Base-by-base conservation (phyloP, 1,140 invertebrate genomes). In the Zaprionus kolodkinae region DNA sequence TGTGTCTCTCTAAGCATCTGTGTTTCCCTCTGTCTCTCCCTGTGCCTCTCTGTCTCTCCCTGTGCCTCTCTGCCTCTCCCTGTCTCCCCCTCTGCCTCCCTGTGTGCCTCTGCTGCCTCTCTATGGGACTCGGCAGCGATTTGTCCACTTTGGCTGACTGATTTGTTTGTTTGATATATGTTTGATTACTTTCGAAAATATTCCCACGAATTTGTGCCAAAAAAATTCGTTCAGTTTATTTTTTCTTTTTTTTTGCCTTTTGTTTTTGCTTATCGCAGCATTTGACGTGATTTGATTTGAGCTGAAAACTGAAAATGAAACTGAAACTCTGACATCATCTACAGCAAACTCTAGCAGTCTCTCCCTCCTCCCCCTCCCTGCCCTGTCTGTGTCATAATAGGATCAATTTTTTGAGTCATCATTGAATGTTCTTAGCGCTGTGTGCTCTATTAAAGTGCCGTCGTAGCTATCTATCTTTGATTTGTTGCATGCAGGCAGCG, bases 211-310 rank as follows among this genome's bases (percentile, higher is more conserved):
- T 33, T 68, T 71, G 40, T 71, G 74, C 63, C 65, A 54, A 62
- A 12, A 62, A 12, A 63, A 61, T 60, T 11, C 48, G 17, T 63
- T 52, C 27, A 30, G 38, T 56, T 61, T 71, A 52, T 13, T 59
- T 36, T 61, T 45, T 38, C 45, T 70, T 59, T 12, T 35, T 21
- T 64, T 12, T 66, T 30, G 27, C 27, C 27, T 30, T 30, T 30
- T 30, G 27, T 81, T 84, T 82, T 83, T 79, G 77, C 85, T 89
- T 89, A 90, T 89, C 86, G 76, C 81, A 81, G 73, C 82, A 77
- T 86, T 89, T 90, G 86, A 90, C 79, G 67, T 86, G 79, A 91
- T 90, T 89, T 90, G 81, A 89, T 89, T 85, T 85, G 81, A 90
- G 79, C 52, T 67, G 66, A 45, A 52, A 57, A 56, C 59, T 56